phyloP scores from a whole-genome alignment of 2,113 vertebrate species.

The Setophaga petechia region DNA sequence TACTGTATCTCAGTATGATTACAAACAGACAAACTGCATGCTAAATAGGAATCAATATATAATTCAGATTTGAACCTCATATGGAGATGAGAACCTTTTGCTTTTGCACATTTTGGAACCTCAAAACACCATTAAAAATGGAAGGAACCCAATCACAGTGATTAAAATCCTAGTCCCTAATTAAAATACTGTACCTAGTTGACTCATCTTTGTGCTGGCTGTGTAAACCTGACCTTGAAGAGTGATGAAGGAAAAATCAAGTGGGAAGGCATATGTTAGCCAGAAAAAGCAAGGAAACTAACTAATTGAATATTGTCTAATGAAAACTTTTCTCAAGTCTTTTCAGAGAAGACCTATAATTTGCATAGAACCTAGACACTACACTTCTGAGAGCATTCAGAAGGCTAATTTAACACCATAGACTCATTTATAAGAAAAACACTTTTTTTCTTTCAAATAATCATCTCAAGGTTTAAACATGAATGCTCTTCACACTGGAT shows the following conservation, averaged over 20 bases:
- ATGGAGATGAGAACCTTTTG: constrained; percentile 27
- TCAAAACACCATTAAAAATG: constrained; percentile 5
- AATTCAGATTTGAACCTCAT: constrained; percentile 41
- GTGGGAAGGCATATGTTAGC: not conserved
- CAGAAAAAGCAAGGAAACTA: not conserved
- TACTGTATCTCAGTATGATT: not conserved
- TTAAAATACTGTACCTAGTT: constrained; percentile 28
- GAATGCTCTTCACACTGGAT: not conserved
- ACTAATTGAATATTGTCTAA: not conserved
- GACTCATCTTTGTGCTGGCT: constrained; percentile 12
- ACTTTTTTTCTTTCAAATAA: not conserved
- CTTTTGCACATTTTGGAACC: constrained; percentile 27
- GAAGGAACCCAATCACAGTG: not conserved
- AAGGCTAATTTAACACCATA: not conserved
- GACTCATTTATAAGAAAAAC: not conserved
- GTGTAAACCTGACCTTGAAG: constrained; percentile 34
- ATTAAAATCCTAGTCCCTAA: constrained; percentile 2
- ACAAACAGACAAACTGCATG: not conserved
- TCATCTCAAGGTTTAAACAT: not conserved
- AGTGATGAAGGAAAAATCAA: not conserved
- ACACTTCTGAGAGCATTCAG: not conserved
- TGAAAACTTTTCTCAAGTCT: not conserved
- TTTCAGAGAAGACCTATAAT: not conserved
- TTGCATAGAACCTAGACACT: not conserved
- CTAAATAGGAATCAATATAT: not conserved